Conservation (phyloP, 2,113 vertebrate species). For the Gadus macrocephalus region DNA sequence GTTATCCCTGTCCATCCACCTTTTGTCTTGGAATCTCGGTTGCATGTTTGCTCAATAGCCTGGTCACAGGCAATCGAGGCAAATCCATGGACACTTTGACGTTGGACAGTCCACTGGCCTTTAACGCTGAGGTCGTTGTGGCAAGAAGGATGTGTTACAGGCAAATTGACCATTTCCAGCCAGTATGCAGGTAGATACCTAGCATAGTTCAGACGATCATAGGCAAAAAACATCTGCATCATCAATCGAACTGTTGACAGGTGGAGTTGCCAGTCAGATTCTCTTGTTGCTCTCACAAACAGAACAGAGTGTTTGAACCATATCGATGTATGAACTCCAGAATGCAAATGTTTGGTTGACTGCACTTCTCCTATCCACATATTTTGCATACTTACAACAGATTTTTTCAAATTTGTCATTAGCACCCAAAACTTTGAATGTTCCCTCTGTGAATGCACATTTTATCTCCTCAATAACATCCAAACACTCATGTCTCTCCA, state of each 20-base stretch:
- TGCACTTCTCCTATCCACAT: conserved; percentile 18
- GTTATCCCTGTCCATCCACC: conserved; percentile 26
- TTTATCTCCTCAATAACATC: conserved; percentile 17
- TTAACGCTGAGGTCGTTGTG: conserved; percentile 22
- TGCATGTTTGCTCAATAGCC: conserved; percentile 42
- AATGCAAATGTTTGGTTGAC: conserved; percentile 27
- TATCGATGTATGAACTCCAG: conserved; percentile 36
- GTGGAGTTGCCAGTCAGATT: conserved; percentile 26
- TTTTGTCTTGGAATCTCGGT: too few species aligned
- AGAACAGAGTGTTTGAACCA: conserved; percentile 12
- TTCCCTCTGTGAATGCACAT: conserved; percentile 15
- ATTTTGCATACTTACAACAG: conserved; percentile 1
- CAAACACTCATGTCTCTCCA: background rate
- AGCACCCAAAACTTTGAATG: conserved; percentile 14
- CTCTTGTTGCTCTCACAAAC: conserved; percentile 33
- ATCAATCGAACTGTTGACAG: conserved; percentile 29
- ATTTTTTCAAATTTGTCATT: conserved; percentile 17
- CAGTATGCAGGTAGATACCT: conserved; percentile 29
- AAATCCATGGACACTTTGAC: conserved; percentile 26
- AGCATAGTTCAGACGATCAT: conserved; percentile 24
- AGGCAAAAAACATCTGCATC: conserved; percentile 35
- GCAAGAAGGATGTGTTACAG: conserved; percentile 29
- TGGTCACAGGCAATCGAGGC: conserved; percentile 19
- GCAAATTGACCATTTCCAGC: conserved; percentile 18
- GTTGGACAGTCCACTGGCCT: conserved; percentile 37